Percentiles rank a stretch among this genome's conserved stretches.
These are phyloP conservation scores for Mixornis gularis DNA, from an alignment of 2,113 vertebrate species.

Conservation along the genomic window DNA sequence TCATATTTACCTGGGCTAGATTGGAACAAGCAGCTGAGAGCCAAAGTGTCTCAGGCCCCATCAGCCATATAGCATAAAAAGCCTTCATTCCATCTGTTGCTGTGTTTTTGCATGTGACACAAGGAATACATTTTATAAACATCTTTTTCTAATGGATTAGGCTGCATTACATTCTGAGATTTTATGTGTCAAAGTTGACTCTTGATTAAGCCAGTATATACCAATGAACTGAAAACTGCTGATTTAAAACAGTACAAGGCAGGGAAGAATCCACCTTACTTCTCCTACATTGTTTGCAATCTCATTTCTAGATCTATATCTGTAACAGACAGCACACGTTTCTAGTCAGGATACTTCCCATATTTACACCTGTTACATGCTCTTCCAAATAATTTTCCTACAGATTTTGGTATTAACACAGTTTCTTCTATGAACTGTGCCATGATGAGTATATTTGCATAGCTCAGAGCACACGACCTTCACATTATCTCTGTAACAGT, in stretches of 20 bases:
- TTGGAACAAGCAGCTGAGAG: not conserved
- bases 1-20: not conserved
- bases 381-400: not conserved
- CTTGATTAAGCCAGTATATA: not conserved
- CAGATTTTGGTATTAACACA: not conserved
- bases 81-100: not conserved
- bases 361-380: not conserved
- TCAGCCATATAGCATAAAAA: fast-evolving
- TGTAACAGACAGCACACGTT: not conserved
- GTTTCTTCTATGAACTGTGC: not conserved
- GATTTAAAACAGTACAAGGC: not conserved
- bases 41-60: not conserved
- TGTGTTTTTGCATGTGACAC: not conserved
- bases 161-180: not conserved
- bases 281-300: not conserved
- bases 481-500: not conserved
- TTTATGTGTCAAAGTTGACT: not conserved
- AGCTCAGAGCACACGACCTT: not conserved
- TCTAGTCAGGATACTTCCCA: not conserved
- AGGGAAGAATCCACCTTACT: not conserved
- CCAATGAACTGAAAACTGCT: not conserved
- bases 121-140: not conserved
- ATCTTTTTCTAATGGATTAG: not conserved
- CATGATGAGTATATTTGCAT: not conserved
- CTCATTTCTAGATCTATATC: not conserved